These are phyloP conservation scores for Yponomeuta evonymella DNA, from an alignment of 2,888 invertebrate genomes.

Conservation along the genomic window DNA sequence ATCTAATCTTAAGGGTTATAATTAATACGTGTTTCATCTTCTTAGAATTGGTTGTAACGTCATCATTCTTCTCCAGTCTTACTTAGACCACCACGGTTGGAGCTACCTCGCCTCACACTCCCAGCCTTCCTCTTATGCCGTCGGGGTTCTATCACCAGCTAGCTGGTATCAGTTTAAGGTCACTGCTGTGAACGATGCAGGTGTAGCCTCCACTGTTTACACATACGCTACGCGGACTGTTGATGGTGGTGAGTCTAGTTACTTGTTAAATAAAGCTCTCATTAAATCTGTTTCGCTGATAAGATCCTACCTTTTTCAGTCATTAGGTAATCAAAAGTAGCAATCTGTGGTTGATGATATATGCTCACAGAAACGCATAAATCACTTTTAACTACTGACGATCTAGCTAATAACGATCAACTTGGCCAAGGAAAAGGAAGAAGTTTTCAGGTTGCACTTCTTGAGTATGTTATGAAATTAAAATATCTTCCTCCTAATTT, in stretches of 20 bases:
- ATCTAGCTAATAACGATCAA: too few relatives aligned
- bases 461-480: too few relatives aligned
- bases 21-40: background rate
- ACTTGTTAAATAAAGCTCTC: background rate
- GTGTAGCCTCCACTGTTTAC: constrained; percentile 75
- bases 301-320: too few relatives aligned
- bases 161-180: constrained; percentile 79
- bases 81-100: constrained; percentile 51
- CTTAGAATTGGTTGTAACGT: background rate
- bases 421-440: too few relatives aligned
- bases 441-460: too few relatives aligned
- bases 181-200: constrained; percentile 79
- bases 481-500: too few relatives aligned
- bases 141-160: constrained; percentile 75
- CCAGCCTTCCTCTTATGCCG: constrained; percentile 61
- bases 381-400: too few relatives aligned
- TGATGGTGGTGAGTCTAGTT: constrained; percentile 69
- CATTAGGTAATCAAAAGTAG: too few relatives aligned
- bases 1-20: too few relatives aligned
- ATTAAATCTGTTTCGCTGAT: too few relatives aligned
- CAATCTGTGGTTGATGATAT: too few relatives aligned
- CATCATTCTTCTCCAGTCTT: constrained; percentile 2
- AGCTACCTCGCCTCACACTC: constrained; percentile 58
- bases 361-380: too few relatives aligned
- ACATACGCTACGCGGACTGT: constrained; percentile 77